Evolutionary conservation across 2,888 invertebrate species (phyloP), one percentile per base, ranked within the genome.

Genomic region (Morpho deidamia): DNA sequence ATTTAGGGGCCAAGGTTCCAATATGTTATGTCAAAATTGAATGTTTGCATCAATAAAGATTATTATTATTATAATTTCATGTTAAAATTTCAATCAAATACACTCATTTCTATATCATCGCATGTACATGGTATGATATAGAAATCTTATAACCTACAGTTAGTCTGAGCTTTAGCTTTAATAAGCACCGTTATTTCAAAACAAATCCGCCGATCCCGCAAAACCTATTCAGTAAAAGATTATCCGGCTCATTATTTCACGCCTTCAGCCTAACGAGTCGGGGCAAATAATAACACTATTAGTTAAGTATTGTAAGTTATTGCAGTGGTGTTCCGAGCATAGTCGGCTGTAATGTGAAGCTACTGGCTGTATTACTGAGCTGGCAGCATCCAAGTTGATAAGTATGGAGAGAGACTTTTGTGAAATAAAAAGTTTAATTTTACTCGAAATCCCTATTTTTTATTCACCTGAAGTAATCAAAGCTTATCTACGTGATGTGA

Each of bases 271-370:
- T 58, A 58, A 60, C 48, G 55, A 55, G 58, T 52, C 45, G 34
- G 42, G 51, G 64, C 62, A 66, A 63, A 64, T 68, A 67, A 69
- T 68, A 70, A 62, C 61, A 64, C 65, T 70, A 67, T 70, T 66
- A 70, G 66, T 65, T 70, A 70, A 69, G 64, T 69, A 68, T 70
- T 63, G 71, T 67, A 69, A 71, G 70, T 69, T 68, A 72, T 68
- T 72, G 68, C 70, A 69, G 66, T 65, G 64, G 64, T 62, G 67
- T 66, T 68, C 64, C 62, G 68, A 65, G 68, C 65, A 57, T 63
- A 66, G 68, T 65, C 65, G 58, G 67, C 63, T 64, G 70, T 74
- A 74, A 77, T 75, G 74, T 72, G 69, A 74, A 74, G 71, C 71
- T 74, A 74, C 68, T 61, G 66, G 65, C 67, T 72, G 69, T 73